Base-by-base conservation (phyloP, 2,888 invertebrate genomes). In the Aphodius granarius region DNA sequence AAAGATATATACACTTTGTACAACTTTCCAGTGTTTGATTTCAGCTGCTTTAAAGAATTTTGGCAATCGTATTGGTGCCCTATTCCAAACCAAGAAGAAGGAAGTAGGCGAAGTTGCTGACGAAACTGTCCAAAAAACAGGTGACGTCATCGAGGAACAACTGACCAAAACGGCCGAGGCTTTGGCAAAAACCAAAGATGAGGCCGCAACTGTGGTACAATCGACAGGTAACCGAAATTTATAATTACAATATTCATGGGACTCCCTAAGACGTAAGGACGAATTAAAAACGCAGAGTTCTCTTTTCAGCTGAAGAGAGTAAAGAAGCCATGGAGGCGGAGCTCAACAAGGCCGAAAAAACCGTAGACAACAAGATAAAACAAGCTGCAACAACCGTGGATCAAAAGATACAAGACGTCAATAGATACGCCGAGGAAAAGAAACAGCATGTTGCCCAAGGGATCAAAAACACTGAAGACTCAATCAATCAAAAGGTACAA, bases 71-170 rank as follows among this genome's bases (percentile, higher is more conserved):
- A 92, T 93, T 19, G 92, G 92, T 78, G 91, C 91, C 73, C 88
- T 93, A 79, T 92, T 94, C 86, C 91, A 92, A 75, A 90, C 89
- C 80, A 94, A 93, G 88, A 93, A 93, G 90, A 92, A 92, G 83
- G 93, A 93, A 83, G 91, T 89, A 0, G 91, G 90, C 78, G 90
- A 92, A 82, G 85, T 92, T 78, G 91, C 91, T 0, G 85, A 88
- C 23, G 92, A 93, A 84, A 92, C 91, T 84, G 91, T 87, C 5
- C 86, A 89, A 74, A 90, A 90, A 77, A 91, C 91, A 0, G 90
- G 91, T 71, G 90, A 92, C 78, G 87, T 91, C 74, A 89, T 91
- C 13, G 91, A 92, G 81, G 91, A 91, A 68, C 91, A 92, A 84
- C 90, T 90, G 77, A 89, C 90, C 85, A 91, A 92, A 85, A 89